Conservation (phyloP, 2,888 invertebrate genomes). For the Drosophila lacicola region DNA sequence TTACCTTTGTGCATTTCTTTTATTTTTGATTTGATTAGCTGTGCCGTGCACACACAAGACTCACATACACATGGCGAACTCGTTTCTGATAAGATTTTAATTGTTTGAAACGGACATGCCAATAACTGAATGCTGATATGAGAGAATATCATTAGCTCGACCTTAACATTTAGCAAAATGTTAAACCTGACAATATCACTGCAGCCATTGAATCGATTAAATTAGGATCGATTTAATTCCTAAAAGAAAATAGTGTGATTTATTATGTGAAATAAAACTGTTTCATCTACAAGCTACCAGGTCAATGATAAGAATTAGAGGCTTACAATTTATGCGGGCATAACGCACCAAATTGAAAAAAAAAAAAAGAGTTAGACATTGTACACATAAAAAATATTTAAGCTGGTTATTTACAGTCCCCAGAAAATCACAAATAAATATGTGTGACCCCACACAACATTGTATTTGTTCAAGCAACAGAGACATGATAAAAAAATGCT, state of each 20-base stretch:
- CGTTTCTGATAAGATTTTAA: conserved; percentile 73
- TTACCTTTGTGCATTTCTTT: conserved; percentile 9
- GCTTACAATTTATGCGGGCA: neutral
- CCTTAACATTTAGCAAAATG: conserved; percentile 12
- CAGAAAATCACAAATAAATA: neutral
- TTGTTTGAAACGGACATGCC: conserved; percentile 67
- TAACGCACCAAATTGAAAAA: too few species aligned
- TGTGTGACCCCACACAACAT: neutral
- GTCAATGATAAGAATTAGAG: neutral
- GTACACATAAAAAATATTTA: too few species aligned
- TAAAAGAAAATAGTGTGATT: too few species aligned
- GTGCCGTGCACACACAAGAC: conserved; percentile 10
- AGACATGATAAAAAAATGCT: conserved; percentile 8
- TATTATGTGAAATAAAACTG: neutral
- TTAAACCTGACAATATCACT: neutral
- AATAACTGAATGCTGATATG: conserved; percentile 41
- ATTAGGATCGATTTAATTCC: too few species aligned
- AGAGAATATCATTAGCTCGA: conserved; percentile 1
- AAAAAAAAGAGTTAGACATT: too few species aligned
- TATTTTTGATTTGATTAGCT: conserved; percentile 36
- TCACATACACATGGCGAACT: conserved; percentile 22
- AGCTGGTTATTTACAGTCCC: neutral
- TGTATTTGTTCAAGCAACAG: neutral
- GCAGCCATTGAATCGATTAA: neutral
- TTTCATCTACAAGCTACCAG: neutral